Percentiles rank a stretch among this genome's conserved stretches.
Evolutionary conservation across 2,113 vertebrate species (phyloP).

Genomic region (Atractosteus spatula): DNA sequence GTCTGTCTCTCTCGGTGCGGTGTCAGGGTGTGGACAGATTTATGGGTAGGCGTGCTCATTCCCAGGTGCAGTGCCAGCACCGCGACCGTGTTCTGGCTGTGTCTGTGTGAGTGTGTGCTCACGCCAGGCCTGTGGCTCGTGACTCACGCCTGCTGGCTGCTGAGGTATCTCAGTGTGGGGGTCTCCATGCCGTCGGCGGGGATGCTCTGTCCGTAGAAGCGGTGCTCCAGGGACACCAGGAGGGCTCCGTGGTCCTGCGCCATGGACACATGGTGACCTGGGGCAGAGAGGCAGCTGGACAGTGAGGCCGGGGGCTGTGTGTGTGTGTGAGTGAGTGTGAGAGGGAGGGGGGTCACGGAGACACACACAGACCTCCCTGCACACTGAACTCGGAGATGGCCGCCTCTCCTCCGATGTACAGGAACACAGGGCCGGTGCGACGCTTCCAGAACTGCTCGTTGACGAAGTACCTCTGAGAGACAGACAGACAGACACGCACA

Average conservation of each 20-base stretch:
- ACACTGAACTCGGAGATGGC: constrained; percentile 59
- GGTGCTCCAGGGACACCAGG: constrained; percentile 75
- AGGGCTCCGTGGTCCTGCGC: constrained; percentile 67
- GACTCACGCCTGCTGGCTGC: constrained; percentile 79
- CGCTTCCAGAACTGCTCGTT: constrained; percentile 63
- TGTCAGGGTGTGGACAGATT: too few species aligned
- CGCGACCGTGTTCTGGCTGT: too few species aligned
- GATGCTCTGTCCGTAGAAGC: constrained; percentile 81
- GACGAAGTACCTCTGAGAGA: constrained; percentile 70
- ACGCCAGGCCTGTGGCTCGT: not conserved
- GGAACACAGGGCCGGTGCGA: constrained; percentile 69
- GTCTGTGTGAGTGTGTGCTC: not conserved
- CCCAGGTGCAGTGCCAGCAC: too few species aligned
- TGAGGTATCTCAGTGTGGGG: constrained; percentile 63
- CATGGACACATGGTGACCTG: constrained; percentile 76
- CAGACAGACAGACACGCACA: not conserved
- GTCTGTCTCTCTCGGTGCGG: too few species aligned
- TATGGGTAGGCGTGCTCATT: too few species aligned
- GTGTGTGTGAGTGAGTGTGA: not conserved
- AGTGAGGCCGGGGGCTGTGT: not conserved
- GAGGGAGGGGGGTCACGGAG: not conserved
- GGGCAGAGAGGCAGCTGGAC: not conserved
- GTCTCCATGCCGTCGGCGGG: constrained; percentile 60
- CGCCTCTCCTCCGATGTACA: constrained; percentile 75
- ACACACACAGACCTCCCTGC: constrained; percentile 54